Base-by-base conservation (phyloP, 2,113 vertebrate genomes). In the Phyllopteryx taeniolatus region DNA sequence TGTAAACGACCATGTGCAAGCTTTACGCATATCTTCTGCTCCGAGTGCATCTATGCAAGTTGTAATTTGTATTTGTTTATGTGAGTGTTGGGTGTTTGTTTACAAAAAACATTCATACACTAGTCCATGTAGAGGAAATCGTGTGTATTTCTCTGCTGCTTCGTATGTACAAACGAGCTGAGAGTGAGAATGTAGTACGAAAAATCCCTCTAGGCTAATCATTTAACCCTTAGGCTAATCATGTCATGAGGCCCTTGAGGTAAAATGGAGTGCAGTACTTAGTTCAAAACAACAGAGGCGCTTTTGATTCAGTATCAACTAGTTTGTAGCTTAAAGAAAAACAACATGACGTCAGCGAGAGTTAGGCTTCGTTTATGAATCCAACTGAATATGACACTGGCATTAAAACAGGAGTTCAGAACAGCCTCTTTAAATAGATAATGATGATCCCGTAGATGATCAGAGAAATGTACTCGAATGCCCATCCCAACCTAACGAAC, bases 1-100 rank as follows among this genome's bases (percentile, higher is more conserved):
- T 75, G 75, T 83, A 78, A 85, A 86, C 80, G 80, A 85, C 79
- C 64, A 54, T 71, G 70, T 35, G 64, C 78, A 84, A 85, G 85
- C 76, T 75, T 76, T 84, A 54, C 71, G 49, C 70, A 71, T 74
- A 68, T 78, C 67, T 69, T 80, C 77, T 39, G 63, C 20, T 84
- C 54, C 61, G 54, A 65, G 74, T 66, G 74, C 77, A 85, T 60
- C 79, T 84, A 83, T 80, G 79, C 27, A 67, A 8, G 68, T 67
- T 65, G 63, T 44, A 78, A 54, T 67, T 71, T 74, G 39, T 72
- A 60, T 66, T 69, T 81, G 68, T 77, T 80, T 78, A 75, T 72
- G 44, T 15, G 57, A 72, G 60, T 77, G 76, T 46, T 70, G 57
- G 79, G 75, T 83, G 54, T 68, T 68, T 76, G 72, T 83, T 69